Conservation (phyloP, 2,113 vertebrate genomes). For the Pseudopipra pipra region DNA sequence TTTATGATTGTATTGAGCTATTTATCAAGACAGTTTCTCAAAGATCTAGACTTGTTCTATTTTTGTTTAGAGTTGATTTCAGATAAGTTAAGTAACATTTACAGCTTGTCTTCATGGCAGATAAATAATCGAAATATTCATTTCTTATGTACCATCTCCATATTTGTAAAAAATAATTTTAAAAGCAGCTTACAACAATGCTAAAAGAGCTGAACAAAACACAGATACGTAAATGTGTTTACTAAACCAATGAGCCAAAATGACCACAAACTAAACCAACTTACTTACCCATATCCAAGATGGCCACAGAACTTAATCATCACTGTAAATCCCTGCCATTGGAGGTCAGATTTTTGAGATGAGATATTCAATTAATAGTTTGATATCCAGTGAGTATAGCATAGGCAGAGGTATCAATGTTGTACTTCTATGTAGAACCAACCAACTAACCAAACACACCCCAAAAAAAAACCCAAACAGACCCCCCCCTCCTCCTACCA, state of each 20-base stretch:
- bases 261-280: neutral
- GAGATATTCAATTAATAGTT: neutral
- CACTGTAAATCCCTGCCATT: neutral
- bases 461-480: rapidly evolving
- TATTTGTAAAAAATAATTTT: neutral
- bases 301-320: neutral
- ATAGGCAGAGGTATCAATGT: rapidly evolving
- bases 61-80: constrained; percentile 36
- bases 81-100: constrained; percentile 3
- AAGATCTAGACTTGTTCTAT: constrained; percentile 4
- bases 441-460: too few species aligned
- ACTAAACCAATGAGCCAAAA: neutral
- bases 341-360: neutral
- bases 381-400: neutral
- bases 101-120: neutral
- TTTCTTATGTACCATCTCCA: neutral
- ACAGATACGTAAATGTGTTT: neutral
- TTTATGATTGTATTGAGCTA: constrained; percentile 44
- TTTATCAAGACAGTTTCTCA: constrained; percentile 44
- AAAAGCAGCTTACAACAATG: neutral
- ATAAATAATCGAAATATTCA: constrained; percentile 16
- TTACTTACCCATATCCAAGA: neutral
- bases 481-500: rapidly evolving
- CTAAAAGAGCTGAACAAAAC: neutral
- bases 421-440: neutral